These are phyloP conservation scores for Agrochola macilenta DNA, from an alignment of 2,888 invertebrate genomes.

Conservation along the genomic window DNA sequence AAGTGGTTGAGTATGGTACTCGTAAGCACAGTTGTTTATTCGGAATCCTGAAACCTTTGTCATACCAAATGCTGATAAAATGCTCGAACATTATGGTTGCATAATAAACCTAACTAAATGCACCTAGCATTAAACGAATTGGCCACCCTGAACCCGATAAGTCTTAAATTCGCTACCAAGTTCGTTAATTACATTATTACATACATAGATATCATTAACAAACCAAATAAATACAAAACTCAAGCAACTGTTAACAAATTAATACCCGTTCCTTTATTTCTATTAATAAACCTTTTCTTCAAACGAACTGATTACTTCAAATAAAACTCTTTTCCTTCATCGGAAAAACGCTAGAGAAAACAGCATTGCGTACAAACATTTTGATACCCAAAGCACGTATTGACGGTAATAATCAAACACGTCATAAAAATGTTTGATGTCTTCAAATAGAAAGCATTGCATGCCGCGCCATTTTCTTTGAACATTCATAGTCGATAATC, in stretches of 20 bases:
- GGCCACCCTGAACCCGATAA: not conserved
- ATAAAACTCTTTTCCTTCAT: constrained; percentile 1
- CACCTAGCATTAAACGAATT: not conserved
- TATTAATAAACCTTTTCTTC: constrained; percentile 8
- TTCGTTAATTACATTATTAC: not conserved
- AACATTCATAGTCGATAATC: constrained; percentile 53
- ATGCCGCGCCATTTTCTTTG: constrained; percentile 44
- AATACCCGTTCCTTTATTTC: not conserved
- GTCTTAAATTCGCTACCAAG: not conserved
- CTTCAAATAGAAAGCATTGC: constrained; percentile 56
- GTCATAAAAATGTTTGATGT: constrained; percentile 53
- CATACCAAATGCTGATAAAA: too few species aligned
- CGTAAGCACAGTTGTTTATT: too few species aligned
- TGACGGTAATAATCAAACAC: constrained; percentile 48
- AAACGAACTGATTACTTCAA: not conserved
- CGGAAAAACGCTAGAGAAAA: constrained; percentile 22
- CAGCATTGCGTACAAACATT: constrained; percentile 31
- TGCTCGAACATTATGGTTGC: not conserved
- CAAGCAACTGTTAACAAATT: not conserved
- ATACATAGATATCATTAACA: not conserved
- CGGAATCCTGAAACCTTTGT: too few species aligned
- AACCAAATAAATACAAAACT: not conserved
- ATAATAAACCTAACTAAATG: not conserved
- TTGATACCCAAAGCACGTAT: constrained; percentile 31
- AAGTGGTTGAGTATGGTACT: not conserved